These are phyloP conservation scores for Intellagama lesueurii DNA, from an alignment of 2,797 vertebrate genomes.

Conservation along the genomic window DNA sequence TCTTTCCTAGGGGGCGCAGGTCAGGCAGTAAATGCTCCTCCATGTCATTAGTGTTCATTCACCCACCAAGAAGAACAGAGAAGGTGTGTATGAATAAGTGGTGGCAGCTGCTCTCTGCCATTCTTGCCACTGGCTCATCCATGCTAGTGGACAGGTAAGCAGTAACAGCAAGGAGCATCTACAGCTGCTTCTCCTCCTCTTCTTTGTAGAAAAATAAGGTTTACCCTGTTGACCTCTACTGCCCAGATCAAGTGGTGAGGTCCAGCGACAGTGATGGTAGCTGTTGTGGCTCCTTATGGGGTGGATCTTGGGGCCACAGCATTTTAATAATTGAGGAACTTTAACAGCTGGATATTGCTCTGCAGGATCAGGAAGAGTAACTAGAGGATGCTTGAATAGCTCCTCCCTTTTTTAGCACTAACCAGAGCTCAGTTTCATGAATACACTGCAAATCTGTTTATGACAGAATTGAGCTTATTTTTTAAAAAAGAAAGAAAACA, in stretches of 20 bases:
- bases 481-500: not conserved
- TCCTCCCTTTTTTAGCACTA: not conserved
- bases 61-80: not conserved
- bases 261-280: not conserved
- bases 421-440: not conserved
- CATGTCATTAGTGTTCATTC: not conserved
- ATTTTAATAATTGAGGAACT: not conserved
- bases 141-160: not conserved
- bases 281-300: not conserved
- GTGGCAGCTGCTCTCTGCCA: not conserved
- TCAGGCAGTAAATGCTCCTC: not conserved
- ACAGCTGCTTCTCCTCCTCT: not conserved
- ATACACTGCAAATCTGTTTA: not conserved
- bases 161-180: not conserved
- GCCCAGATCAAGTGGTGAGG: not conserved
- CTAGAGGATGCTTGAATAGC: not conserved
- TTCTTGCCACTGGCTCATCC: not conserved
- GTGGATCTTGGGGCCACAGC: too few relatives aligned
- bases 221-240: not conserved
- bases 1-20: not conserved
- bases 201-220: not conserved
- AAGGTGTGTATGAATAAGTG: too few relatives aligned
- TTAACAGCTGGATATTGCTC: not conserved
- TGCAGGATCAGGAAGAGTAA: not conserved
- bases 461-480: conserved; percentile 2